Evolutionary conservation across 2,888 invertebrate genomes (phyloP), one percentile per base, ranked within the genome.

Genomic region (Lathronympha strigana): DNA sequence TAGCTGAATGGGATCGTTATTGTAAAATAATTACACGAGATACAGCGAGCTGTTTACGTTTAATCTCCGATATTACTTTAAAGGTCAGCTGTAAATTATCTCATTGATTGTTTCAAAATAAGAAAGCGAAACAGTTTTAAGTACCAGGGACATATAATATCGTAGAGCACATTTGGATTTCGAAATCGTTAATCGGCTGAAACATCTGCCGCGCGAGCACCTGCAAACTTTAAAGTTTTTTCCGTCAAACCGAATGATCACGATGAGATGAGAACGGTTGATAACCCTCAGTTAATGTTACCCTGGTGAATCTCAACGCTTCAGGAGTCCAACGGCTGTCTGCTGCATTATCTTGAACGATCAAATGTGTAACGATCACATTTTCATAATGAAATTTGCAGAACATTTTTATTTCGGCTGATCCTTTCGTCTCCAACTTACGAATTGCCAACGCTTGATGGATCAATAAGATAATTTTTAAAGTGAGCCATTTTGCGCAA

Each of bases 161-260:
- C 75, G 75, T 71, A 75, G 57, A 31, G 71, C 69, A 71, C 73
- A 73, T 77, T 80, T 21, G 73, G 72, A 61, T 69, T 72, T 75
- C 74, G 68, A 66, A 66, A 75, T 74, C 74, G 77, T 76, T 73
- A 73, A 73, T 74, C 68, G 72, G 49, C 63, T 62, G 67, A 67
- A 64, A 77, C 87, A 86, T 86, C 87, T 86, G 85, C 80, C 76
- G 76, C 84, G 85, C 84, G 86, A 83, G 81, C 77, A 73, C 73
- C 69, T 72, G 73, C 73, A 70, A 75, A 74, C 72, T 63, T 74
- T 69, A 68, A 71, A 71, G 76, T 82, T 85, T 83, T 85, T 82
- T 81, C 75, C 69, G 74, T 74, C 72, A 73, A 54, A 60, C 64
- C 43, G 11, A 45, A 43, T 33, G 63, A 51, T 64, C 53, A 38